phyloP scores from a whole-genome alignment of 2,113 vertebrate genomes.

The Rutilus rutilus region DNA sequence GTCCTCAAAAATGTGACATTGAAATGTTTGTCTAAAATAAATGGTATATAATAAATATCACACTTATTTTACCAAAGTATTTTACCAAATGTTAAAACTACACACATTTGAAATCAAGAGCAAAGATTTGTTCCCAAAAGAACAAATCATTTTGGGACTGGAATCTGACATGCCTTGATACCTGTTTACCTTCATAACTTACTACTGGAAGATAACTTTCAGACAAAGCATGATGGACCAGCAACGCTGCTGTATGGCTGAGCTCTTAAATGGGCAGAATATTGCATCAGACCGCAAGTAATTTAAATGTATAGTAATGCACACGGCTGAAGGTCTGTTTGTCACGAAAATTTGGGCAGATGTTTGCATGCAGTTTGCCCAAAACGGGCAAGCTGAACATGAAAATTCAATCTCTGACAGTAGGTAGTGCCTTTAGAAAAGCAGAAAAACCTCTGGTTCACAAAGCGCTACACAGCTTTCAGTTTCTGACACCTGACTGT shows the following conservation, averaged over 20 bases:
- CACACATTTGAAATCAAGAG: too few relatives aligned
- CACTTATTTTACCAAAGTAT: neutral
- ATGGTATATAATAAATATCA: neutral
- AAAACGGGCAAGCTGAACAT: too few relatives aligned
- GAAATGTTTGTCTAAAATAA: neutral
- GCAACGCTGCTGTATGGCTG: neutral
- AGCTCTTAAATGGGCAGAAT: neutral
- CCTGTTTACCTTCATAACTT: neutral
- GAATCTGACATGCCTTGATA: too few relatives aligned
- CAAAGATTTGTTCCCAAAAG: too few relatives aligned
- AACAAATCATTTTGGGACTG: too few relatives aligned
- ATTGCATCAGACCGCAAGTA: neutral
- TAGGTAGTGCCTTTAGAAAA: neutral
- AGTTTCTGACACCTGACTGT: neutral
- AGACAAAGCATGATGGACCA: neutral
- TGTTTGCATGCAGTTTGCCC: too few relatives aligned
- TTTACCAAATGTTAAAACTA: too few relatives aligned
- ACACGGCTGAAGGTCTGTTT: neutral
- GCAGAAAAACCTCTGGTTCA: neutral
- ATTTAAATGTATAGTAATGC: neutral
- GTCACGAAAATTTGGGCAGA: too few relatives aligned
- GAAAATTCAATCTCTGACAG: neutral
- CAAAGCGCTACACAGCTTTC: neutral
- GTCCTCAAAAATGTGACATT: neutral
- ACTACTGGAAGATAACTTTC: neutral